Conservation (phyloP, 2,888 invertebrate species). For the Pachymerium ferrugineum region DNA sequence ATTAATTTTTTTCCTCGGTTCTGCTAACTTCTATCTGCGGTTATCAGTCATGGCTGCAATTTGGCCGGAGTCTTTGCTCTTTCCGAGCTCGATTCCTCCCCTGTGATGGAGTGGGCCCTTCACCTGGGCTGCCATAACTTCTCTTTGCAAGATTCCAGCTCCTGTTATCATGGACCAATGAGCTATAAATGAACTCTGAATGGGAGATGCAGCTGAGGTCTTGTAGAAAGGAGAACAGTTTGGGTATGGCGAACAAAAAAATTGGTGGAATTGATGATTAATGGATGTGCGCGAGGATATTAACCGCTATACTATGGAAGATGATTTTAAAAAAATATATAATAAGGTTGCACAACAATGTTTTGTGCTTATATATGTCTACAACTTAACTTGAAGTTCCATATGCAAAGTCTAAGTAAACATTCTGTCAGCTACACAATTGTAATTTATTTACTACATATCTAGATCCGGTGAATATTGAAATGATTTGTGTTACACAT, state of each 20-base stretch:
- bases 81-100: constrained; percentile 1
- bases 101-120: constrained; percentile 15
- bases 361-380: no score
- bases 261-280: not conserved
- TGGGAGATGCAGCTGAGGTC: constrained; percentile 17
- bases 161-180: constrained; percentile 25
- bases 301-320: no score
- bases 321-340: no score
- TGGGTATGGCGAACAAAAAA: not conserved
- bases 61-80: constrained; percentile 8
- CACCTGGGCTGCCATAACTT: constrained; percentile 19
- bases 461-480: no score
- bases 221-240: not conserved
- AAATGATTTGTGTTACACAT: no score
- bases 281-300: not conserved
- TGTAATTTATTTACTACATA: no score
- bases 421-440: no score
- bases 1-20: not conserved
- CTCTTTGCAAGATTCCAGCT: not conserved
- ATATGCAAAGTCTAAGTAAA: no score
- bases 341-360: no score
- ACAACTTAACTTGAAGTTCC: no score
- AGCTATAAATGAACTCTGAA: constrained; percentile 24
- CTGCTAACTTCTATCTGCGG: not conserved
- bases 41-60: constrained; percentile 17